Base-by-base conservation (phyloP, 2,113 vertebrate species). In the Siniperca knerii region DNA sequence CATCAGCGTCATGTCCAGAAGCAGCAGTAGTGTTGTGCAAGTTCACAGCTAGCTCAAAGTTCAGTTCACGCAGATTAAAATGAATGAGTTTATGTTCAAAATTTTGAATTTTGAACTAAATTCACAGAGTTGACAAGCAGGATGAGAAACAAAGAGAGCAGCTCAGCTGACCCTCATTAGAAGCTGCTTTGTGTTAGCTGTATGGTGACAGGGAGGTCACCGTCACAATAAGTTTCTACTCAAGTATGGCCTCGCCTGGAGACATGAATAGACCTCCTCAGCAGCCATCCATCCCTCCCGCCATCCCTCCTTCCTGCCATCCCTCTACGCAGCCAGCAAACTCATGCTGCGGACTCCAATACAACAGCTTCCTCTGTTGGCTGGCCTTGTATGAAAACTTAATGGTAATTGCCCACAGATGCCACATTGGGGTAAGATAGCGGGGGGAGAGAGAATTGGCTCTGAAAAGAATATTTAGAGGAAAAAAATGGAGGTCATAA, bases 321-420 rank as follows among this genome's bases (percentile, higher is more conserved):
- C 83, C 73, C 46, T 74, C 75, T 16, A 42, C 67, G 6, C 72
- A 75, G 84, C 89, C 89, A 88, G 52, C 57, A 65, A 54, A 83
- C 75, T 72, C 91, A 72, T 0, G 79, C 89, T 91, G 91, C 15
- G 90, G 84, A 62, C 46, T 8, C 77, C 87, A 87, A 79, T 33
- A 91, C 87, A 90, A 90, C 84, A 82, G 91, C 87, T 94, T 93
- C 91, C 93, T 93, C 89, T 93, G 88, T 93, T 94, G 92, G 92
- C 89, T 42, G 33, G 72, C 62, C 73, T 72, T 91, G 88, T 90
- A 92, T 92, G 86, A 90, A 79, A 88, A 81, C 68, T 61, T 77
- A 85, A 87, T 90, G 83, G 79, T 92, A 93, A 93, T 92, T 92
- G 90, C 83, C 79, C 82, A 78, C 92, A 94, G 93, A 94, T 93